A percentile compares a stretch with the other conserved stretches of the same genome.
Conservation (phyloP, 2,888 invertebrate species). For the Laspeyria flexula region DNA sequence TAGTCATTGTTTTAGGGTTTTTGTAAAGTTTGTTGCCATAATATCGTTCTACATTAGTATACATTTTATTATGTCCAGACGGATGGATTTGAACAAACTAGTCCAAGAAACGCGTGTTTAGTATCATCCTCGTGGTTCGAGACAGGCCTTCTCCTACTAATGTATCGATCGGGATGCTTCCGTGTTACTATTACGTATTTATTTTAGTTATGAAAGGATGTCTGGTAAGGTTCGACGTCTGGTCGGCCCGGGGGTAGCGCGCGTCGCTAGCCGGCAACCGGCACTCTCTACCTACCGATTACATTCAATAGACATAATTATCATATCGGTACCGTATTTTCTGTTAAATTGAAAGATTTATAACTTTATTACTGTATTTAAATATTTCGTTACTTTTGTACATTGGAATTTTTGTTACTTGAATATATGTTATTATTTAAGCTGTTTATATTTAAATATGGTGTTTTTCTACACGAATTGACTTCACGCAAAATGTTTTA, state of each 20-base stretch:
- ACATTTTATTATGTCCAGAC: constrained; percentile 80
- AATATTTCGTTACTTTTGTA: constrained; percentile 83
- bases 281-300: constrained; percentile 45
- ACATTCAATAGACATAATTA: constrained; percentile 55
- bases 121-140: constrained; percentile 60
- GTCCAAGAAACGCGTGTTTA: constrained; percentile 76
- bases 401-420: constrained; percentile 83
- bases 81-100: constrained; percentile 85
- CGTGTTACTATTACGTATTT: constrained; percentile 70
- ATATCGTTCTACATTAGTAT: constrained; percentile 85
- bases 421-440: constrained; percentile 83
- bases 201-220: constrained; percentile 64
- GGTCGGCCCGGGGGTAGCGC: constrained; percentile 42
- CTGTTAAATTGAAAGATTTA: constrained; percentile 78
- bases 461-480: constrained; percentile 79
- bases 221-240: constrained; percentile 44
- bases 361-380: constrained; percentile 76
- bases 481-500: constrained; percentile 77
- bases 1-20: constrained; percentile 86
- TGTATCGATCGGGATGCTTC: constrained; percentile 59
- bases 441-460: constrained; percentile 81
- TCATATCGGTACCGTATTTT: constrained; percentile 70
- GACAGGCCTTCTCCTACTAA: constrained; percentile 56
- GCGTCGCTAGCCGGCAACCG: constrained; percentile 30
- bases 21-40: constrained; percentile 86